phyloP scores from a whole-genome alignment of 2,113 vertebrate genomes.

The Eretmochelys imbricata region DNA sequence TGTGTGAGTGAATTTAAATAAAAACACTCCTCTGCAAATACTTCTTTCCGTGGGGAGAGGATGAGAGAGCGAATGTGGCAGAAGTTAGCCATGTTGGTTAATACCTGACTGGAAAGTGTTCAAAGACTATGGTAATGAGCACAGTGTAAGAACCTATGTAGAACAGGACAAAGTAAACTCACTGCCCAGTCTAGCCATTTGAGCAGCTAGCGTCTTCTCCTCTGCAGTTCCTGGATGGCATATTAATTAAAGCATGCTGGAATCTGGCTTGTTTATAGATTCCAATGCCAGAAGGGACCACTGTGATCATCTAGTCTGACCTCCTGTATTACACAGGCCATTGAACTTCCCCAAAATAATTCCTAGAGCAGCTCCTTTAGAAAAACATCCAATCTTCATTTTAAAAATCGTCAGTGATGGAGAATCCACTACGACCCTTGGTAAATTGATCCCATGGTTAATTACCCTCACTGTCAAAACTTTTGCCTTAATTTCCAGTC shows the following conservation, averaged over 20 bases:
- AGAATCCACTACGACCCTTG: no score
- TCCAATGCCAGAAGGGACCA: background rate
- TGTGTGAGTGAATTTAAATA: no score
- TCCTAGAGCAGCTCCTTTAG: no score
- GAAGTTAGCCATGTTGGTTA: background rate
- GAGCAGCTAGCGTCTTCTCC: background rate
- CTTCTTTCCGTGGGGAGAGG: background rate
- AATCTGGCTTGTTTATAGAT: background rate
- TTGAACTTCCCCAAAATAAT: no score
- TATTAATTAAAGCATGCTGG: background rate
- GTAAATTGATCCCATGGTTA: no score
- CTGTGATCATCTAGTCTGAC: background rate
- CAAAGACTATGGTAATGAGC: background rate
- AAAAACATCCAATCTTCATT: no score
- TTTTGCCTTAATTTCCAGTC: no score
- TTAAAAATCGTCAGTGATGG: no score
- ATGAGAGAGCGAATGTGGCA: background rate
- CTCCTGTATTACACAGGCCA: no score
- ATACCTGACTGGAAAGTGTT: background rate
- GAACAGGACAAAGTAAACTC: background rate
- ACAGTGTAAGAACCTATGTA: background rate
- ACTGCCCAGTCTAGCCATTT: background rate
- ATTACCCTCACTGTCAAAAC: no score
- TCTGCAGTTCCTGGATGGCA: background rate
- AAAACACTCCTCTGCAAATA: background rate